Base-by-base conservation (phyloP, 2,888 invertebrate species). In the Phlogophora meticulosa region DNA sequence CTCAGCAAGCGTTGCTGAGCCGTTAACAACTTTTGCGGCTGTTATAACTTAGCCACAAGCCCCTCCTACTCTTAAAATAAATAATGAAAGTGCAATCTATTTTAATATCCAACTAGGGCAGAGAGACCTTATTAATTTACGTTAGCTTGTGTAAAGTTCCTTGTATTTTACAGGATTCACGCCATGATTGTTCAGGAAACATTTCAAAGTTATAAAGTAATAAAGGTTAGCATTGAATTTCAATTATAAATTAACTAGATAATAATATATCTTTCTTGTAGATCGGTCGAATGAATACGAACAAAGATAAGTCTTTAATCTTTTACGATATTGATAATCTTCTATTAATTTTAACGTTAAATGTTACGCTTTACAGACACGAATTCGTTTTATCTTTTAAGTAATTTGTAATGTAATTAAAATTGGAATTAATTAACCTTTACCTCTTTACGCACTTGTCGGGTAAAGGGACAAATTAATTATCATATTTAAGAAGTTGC, bases 401-500 rank as follows among this genome's bases (percentile, higher is more conserved):
- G 0, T 49, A 40, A 55, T 63, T 63, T 24, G 15, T 40, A 57
- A 22, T 9, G 28, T 57, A 36, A 68, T 68, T 52, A 40, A 20
- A 32, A 38, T 43, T 65, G 10, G 0, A 24, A 22, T 60, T 60
- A 71, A 71, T 70, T 70, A 45, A 43, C 42, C 22, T 24, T 51
- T 32, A 15, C 17, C 36, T 36, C 24, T 58, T 22, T 48, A 57
- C 10, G 11, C 55, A 20, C 17, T 51, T 45, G 28, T n/a, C 5
- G 20, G 20, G 17, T 1, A 13, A 57, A 68, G 10, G 17, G 32
- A 45, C 17, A 20, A 66, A 17, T 22, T 11, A 45, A 56, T 65
- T 67, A 38, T 15, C 15, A 55, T 43, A 15, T 36, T 28, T 7
- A 28, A 36, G 20, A 15, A 28, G 24, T 3, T 0, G 10, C n/a